Base-by-base conservation (phyloP, 2,888 invertebrate genomes). In the Chrysolina haemoptera region DNA sequence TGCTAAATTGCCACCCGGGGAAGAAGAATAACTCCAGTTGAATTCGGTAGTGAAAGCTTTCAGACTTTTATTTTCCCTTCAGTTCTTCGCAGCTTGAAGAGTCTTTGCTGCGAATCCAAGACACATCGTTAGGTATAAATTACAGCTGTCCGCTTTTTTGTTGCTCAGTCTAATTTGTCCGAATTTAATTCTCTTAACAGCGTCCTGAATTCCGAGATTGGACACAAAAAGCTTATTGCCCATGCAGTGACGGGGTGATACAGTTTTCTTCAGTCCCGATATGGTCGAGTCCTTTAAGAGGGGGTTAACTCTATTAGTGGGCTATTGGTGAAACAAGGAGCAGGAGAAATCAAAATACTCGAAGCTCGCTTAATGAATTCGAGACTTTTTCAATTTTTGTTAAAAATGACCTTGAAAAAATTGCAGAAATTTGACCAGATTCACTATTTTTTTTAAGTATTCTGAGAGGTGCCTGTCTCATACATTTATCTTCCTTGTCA, bases 41-140 rank as follows among this genome's bases (percentile, higher is more conserved):
- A 64, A 64, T 68, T 68, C 72, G 27, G 43, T 55, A 40, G 68
- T 35, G 55, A 64, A 72, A 63, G 59, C 72, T 43, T 64, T 55
- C n/a, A 55, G 68, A 72, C 35, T 72, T 68, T 72, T 68, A 72
- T 68, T 55, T 46, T 50, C 43, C 64, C 64, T 68, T 68, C 46
- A 48, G 72, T 43, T 68, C 11, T 59, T 35, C 27, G 35, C 59
- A 27, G 6, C 59, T 14, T 27, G n/a, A 35, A n/a, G 14, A 59
- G 59, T 35, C 35, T 67, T 71, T 48, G 46, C 62, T 20, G 6
- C 14, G 27, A 35, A 59, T 59, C 14, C n/a, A 8, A 16, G 27
- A 59, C 27, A 35, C 59, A 9, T 59, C 27, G 59, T 59, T 27
- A 59, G 59, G 35, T 59, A 59, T 59, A 59, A 59, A 59, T 35